Percentiles rank a stretch among this genome's conserved stretches.
Evolutionary conservation across 1,140 invertebrate genomes (phyloP).

Genomic region (Brachionus angularis): DNA sequence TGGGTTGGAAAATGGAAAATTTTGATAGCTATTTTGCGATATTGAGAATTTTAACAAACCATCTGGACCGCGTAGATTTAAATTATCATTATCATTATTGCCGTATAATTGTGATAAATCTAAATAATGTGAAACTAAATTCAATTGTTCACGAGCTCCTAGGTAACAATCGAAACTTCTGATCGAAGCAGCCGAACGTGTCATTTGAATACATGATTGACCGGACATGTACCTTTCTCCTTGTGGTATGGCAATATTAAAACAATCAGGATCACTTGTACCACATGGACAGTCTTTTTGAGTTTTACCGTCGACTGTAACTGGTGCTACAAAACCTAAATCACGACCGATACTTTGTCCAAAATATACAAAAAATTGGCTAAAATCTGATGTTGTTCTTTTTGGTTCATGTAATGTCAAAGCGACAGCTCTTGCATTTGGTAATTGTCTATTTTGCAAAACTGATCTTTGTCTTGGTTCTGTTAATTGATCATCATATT

Average conservation of each 20-base stretch:
- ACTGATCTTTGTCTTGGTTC: background rate
- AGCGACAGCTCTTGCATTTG: slow-evolving; percentile 9
- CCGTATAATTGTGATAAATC: slow-evolving; percentile 28
- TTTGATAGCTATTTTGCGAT: background rate
- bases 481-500: slow-evolving; percentile 62
- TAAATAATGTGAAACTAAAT: background rate
- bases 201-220: background rate
- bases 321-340: background rate
- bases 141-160: slow-evolving; percentile 18
- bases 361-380: slow-evolving; percentile 16
- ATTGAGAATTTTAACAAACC: slow-evolving; percentile 12
- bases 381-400: background rate
- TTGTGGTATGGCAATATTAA: background rate
- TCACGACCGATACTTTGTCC: slow-evolving; percentile 8
- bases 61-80: background rate
- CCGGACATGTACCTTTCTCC: background rate
- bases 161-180: slow-evolving; percentile 14
- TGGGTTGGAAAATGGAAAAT: background rate
- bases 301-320: background rate
- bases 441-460: slow-evolving; percentile 51
- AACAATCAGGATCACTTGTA: slow-evolving; percentile 4
- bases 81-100: background rate
- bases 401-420: background rate
- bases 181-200: slow-evolving; percentile 1
- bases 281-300: slow-evolving; percentile 13